A percentile compares a stretch with the other conserved stretches of the same genome.
Conservation (phyloP, 1,140 invertebrate species). For the Laupala kohalensis region DNA sequence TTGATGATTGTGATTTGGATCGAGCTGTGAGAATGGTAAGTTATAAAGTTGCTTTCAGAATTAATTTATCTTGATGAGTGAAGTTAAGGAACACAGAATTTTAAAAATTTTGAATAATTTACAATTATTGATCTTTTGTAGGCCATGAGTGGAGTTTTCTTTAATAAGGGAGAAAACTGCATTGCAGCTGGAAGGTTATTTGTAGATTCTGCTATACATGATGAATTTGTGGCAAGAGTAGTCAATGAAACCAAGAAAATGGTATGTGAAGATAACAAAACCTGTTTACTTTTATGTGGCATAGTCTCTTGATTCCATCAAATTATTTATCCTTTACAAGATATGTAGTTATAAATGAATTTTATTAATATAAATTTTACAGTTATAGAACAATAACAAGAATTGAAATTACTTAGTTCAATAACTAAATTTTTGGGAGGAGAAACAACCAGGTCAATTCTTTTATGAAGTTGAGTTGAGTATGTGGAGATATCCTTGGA, state of each 20-base stretch:
- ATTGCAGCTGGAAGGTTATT: constrained; percentile 93
- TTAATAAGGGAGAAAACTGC: constrained; percentile 98
- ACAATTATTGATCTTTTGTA: constrained; percentile 25
- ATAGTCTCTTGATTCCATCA: no score
- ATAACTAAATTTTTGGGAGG: no score
- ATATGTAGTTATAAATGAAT: no score
- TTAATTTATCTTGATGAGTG: background rate
- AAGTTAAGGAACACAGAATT: background rate
- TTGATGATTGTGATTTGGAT: constrained; percentile 81
- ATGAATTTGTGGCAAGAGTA: constrained; percentile 68
- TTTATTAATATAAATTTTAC: no score
- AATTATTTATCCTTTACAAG: no score
- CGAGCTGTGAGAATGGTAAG: constrained; percentile 77
- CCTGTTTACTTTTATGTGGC: no score
- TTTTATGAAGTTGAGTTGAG: no score
- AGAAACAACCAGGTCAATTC: no score
- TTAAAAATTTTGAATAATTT: background rate
- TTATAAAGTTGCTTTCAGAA: constrained; percentile 16
- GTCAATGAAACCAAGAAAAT: constrained; percentile 80
- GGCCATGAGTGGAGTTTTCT: constrained; percentile 89
- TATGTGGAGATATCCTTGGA: no score
- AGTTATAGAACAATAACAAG: no score
- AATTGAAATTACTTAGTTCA: no score
- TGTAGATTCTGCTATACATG: constrained; percentile 80
- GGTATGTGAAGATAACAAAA: no score